Evolutionary conservation across 2,797 vertebrate genomes (phyloP), one percentile per base, ranked within the genome.

Genomic region (Sebastes goodei): DNA sequence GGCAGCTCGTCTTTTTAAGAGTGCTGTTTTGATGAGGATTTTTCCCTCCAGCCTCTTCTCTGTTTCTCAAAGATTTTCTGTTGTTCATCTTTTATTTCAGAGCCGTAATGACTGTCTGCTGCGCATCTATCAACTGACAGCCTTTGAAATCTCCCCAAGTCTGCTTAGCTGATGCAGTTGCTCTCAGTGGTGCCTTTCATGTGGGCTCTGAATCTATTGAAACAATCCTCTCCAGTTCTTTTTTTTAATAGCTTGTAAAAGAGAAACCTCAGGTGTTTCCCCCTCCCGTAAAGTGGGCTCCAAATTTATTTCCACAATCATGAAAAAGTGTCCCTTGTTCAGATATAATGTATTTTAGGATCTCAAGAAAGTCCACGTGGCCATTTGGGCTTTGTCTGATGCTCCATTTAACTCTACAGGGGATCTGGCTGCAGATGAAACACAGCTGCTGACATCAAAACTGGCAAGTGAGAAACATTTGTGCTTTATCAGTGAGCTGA

Each of bases 401-500:
- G 85, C 79, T 78, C 59, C 55, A 38, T 82, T 90, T 80, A 77
- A 81, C 82, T 76, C 78, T 38, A 72, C 74, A 38, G 77, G 83
- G 85, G 79, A 69, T 87, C 83, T 88, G 78, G 83, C 90, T 77
- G 74, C 87, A 93, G 86, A 92, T 92, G 85, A 93, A 87, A 82
- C 85, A 87, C 92, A 91, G 91, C 86, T 92, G 91, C 81, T 81
- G 85, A 92, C 87, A 89, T 89, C 74, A 80, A 84, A 91, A 85
- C 81, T 77, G 85, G 76, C 86, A 83, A 87, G 84, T 85, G 90
- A 88, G 81, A 88, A 92, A 90, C 91, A 74, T 82, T 90, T 91
- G 86, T 85, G 85, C 88, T 91, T 93, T 93, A 95, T 95, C 89
- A 74, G 83, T 81, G 83, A 86, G 74, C 87, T 91, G 91, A 93